Evolutionary conservation across 2,113 vertebrate species (phyloP), one percentile per base, ranked within the genome.

Genomic region (Herpetotheres cachinnans): DNA sequence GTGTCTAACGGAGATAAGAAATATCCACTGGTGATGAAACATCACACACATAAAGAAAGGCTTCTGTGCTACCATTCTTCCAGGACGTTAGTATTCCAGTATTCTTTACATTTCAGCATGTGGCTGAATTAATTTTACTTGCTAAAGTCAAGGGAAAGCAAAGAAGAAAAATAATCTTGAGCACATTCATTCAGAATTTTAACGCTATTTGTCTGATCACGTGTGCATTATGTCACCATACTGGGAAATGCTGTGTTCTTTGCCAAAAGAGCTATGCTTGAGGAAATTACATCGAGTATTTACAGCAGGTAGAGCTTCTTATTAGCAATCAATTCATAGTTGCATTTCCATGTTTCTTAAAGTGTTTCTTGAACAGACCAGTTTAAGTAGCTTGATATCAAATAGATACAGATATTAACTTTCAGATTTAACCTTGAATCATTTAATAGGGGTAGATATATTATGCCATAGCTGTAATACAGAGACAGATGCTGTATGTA

Each of bases 161-260:
- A 83, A 42, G 7, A 62, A 82, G 22, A 50, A 46, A 70, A 73
- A 38, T 32, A 55, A 40, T n/a, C 9, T 36, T 34, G 29, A 71
- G 13, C 13, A 59, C 4, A 14, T 52, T 86, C 16, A 46, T 73
- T 56, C 30, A 83, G 54, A 65, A 71, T 63, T 82, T 56, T 76
- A 71, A 85, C 85, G 5, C 16, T 40, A 21, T 9, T 8, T 67
- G 11, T 42, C 25, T 7, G 3, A 55, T 52, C 40, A 42, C 0
- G 0, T 34, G 27, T 86, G 16, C 7, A 67, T 84, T 73, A 36
- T 17, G 15, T 74, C 34, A 62, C 21, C 2, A 3, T 42, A 16
- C 10, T 24, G 49, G 8, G 13, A 84, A 78, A 62, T 27, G 3
- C 5, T 38, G 29, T 0, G 0, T 26, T 52, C 24, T 70, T 84